Evolutionary conservation across 2,113 vertebrate genomes (phyloP).

Genomic region (Zapornia atra): DNA sequence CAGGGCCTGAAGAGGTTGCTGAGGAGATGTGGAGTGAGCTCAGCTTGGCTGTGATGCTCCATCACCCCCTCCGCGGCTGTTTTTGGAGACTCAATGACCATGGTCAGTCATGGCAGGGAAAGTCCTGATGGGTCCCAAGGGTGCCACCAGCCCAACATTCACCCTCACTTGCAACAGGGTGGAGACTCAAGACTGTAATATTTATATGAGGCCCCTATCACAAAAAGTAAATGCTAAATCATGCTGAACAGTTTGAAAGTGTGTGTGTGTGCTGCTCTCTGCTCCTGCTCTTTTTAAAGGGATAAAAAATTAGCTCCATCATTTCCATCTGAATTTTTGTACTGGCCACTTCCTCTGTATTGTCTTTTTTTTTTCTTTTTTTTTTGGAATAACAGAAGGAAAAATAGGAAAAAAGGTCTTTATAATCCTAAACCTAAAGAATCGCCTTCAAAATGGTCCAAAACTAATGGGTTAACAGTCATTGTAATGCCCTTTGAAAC

Average conservation of each 20-base stretch:
- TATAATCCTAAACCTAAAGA: neutral
- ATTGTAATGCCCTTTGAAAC: slow-evolving; percentile 20
- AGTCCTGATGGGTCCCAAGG: neutral
- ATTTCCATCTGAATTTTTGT: neutral
- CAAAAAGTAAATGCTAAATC: neutral
- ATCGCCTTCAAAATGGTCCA: neutral
- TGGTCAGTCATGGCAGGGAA: fast-evolving
- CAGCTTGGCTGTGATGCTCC: neutral
- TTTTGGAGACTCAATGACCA: neutral
- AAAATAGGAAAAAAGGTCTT: neutral
- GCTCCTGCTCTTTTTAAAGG: neutral
- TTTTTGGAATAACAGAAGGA: neutral
- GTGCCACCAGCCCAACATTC: fast-evolving
- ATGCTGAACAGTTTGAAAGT: neutral
- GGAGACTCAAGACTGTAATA: neutral
- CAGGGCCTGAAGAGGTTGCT: neutral
- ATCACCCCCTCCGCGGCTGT: neutral
- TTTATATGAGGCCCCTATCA: neutral
- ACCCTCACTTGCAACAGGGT: neutral
- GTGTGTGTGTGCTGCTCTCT: fast-evolving
- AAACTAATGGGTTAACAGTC: slow-evolving; percentile 44
- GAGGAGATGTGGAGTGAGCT: neutral
- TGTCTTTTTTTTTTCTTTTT: neutral
- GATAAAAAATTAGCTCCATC: neutral
- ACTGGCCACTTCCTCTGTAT: neutral